Conservation (phyloP, 1,140 invertebrate genomes). For the Papilio polyxenes region DNA sequence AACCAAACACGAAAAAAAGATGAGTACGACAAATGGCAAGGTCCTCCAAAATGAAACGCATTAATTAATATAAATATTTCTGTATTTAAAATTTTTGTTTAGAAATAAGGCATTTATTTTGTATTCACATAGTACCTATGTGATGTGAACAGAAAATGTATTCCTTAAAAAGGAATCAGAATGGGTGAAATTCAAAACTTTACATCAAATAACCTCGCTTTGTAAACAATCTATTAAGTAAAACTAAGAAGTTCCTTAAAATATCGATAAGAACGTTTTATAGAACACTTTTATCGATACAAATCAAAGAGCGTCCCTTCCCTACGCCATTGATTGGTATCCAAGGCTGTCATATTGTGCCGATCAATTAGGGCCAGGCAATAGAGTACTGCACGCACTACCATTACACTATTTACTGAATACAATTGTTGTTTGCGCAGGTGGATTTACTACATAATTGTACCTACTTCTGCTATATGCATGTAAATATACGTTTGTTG, state of each 20-base stretch:
- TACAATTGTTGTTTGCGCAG: constrained; percentile 3
- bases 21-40: not conserved
- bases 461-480: not conserved
- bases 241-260: too few relatives aligned
- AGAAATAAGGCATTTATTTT: not conserved
- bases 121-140: too few relatives aligned
- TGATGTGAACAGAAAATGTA: too few relatives aligned
- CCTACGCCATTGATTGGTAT: not conserved
- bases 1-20: not conserved
- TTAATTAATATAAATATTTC: not conserved
- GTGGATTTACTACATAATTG: not conserved
- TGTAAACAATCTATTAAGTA: too few relatives aligned
- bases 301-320: not conserved
- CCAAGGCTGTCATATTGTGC: constrained; percentile 14
- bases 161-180: too few relatives aligned
- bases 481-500: not conserved
- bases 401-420: not conserved
- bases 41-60: not conserved
- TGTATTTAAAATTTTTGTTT: not conserved
- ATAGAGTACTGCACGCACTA: constrained; percentile 6
- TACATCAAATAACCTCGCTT: too few relatives aligned
- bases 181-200: too few relatives aligned
- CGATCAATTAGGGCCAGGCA: constrained; percentile 18
- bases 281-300: not conserved
- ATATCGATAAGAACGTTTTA: too few relatives aligned